Base-by-base conservation (phyloP, 2,888 invertebrate genomes). In the Homarus gammarus region DNA sequence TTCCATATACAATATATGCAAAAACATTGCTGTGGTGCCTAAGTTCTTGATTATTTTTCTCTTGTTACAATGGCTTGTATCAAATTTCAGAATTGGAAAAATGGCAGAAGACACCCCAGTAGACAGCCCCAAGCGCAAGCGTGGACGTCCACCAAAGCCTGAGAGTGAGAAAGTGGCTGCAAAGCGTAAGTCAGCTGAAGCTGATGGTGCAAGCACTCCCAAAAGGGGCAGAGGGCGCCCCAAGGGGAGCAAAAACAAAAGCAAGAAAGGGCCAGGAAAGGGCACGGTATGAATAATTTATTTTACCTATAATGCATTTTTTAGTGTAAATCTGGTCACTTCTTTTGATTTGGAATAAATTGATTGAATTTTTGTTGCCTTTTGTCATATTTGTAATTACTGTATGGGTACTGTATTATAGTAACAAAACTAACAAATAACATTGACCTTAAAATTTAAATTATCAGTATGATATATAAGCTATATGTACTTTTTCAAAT, bases 241-340 rank as follows among this genome's bases (percentile, higher is more conserved):
- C 27, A 88, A 88, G 83, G 88, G 88, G 1, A 88, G 88, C 88
- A 88, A 88, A 68, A 88, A 88, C 51, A 88, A 88, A 61, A n/a
- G 61, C 27, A 88, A 88, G 51, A 88, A 88, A n/a, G 44, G 38
- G 2, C 40, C 75, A 64, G 36, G 81, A 38, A 88, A 83, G 75
- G 88, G 82, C 31, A 56, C 85, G 40, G 85, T 85, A 36, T 72
- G 87, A n/a, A 10, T 12, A 36, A 12, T 40, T 75, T 75, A 27
- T 8, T 15, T 10, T 12, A 70, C 70, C 31, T 18, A 18, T n/a
- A 10, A 70, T 70, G 22, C 70, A n/a, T n/a, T n/a, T n/a, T n/a
- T n/a, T n/a, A n/a, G n/a, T n/a, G n/a, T n/a, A n/a, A n/a, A n/a
- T n/a, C 10, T 18, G 18, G 56, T 56, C 18, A 56, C 56, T 56